Conservation (phyloP, 2,797 vertebrate genomes). For the Arrhamphus sclerolepis region DNA sequence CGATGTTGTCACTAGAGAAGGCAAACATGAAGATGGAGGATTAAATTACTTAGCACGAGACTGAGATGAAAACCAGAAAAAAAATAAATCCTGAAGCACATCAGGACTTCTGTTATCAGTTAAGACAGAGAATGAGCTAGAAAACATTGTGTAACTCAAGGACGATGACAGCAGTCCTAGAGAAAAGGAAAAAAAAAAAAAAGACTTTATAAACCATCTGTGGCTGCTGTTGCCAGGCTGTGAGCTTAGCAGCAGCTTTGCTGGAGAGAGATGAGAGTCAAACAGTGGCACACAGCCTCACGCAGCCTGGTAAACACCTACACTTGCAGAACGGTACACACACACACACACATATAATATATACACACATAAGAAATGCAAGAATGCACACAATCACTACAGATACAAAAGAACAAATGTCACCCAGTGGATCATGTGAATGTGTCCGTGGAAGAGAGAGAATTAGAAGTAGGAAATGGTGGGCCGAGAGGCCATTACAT, state of each 20-base stretch:
- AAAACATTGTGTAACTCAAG: slow-evolving; percentile 41
- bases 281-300: slow-evolving; percentile 39
- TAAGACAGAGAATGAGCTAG: slow-evolving; percentile 27
- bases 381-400: neutral
- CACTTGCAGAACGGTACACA: slow-evolving; percentile 14
- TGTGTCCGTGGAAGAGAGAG: slow-evolving; percentile 7
- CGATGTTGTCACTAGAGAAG: slow-evolving; percentile 12
- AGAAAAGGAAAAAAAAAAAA: slow-evolving; percentile 28
- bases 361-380: neutral
- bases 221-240: slow-evolving; percentile 65
- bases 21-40: slow-evolving; percentile 21
- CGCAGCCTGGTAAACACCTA: slow-evolving; percentile 43
- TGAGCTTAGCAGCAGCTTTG: slow-evolving; percentile 37
- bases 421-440: slow-evolving; percentile 10
- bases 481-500: slow-evolving; percentile 17
- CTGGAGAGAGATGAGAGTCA: slow-evolving; percentile 36
- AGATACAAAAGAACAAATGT: slow-evolving; percentile 21
- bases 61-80: neutral
- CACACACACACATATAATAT: too few species aligned
- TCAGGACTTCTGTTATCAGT: neutral
- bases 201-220: slow-evolving; percentile 64
- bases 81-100: slow-evolving; percentile 5
- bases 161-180: slow-evolving; percentile 33
- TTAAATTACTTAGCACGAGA: slow-evolving; percentile 7
- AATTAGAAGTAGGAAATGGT: slow-evolving; percentile 47